These are phyloP conservation scores for Cheilosia variabilis DNA, from an alignment of 2,888 invertebrate genomes.

Conservation along the genomic window DNA sequence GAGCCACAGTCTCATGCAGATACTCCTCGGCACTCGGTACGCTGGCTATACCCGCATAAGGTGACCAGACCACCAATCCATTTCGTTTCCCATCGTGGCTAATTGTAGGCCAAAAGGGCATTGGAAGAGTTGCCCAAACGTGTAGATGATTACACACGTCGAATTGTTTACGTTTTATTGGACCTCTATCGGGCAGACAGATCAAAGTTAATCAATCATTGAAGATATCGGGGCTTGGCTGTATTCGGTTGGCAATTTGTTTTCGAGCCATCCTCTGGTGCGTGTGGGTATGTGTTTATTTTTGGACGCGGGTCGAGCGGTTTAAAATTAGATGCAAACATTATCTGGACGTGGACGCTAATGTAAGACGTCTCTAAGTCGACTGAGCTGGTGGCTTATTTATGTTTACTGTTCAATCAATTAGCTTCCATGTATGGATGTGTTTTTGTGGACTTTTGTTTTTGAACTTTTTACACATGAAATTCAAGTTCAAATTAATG, in stretches of 20 bases:
- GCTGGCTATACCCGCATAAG: constrained; percentile 45
- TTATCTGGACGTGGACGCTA: constrained; percentile 11
- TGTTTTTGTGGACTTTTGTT: neutral
- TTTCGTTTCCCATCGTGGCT: constrained; percentile 22
- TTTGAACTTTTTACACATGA: neutral
- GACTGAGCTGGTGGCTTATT: constrained; percentile 17
- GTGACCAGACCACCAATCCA: constrained; percentile 30
- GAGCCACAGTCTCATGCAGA: constrained; percentile 34
- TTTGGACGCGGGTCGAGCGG: constrained; percentile 23
- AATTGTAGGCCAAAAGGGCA: constrained; percentile 53
- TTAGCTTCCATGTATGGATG: constrained; percentile 15
- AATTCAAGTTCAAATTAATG: constrained; percentile 18
- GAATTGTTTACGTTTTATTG: constrained; percentile 33
- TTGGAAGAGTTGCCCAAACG: constrained; percentile 7
- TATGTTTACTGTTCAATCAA: constrained; percentile 14
- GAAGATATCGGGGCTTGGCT: neutral
- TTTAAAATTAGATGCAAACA: constrained; percentile 36
- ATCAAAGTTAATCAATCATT: constrained; percentile 59
- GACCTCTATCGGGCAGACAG: constrained; percentile 35
- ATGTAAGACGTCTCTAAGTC: neutral
- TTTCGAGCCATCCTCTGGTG: neutral
- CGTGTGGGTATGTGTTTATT: constrained; percentile 26
- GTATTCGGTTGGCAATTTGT: constrained; percentile 24
- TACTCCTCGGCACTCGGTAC: neutral
- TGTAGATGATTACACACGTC: constrained; percentile 7